Evolutionary conservation across 2,797 vertebrate genomes (phyloP).

Genomic region (Synaphobranchus kaupii): DNA sequence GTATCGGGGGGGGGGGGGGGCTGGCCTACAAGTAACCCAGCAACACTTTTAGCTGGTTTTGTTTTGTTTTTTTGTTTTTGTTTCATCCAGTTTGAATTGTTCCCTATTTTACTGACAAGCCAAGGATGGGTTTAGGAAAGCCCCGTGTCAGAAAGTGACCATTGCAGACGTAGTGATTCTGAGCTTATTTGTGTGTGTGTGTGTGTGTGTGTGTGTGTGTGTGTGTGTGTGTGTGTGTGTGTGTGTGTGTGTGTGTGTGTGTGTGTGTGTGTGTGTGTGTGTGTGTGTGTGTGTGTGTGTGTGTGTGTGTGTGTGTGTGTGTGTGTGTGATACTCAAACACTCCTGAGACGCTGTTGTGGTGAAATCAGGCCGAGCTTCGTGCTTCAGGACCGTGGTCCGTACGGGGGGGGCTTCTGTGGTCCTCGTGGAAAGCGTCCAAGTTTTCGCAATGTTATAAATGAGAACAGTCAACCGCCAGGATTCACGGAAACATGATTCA

Average conservation of each 20-base stretch:
- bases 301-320: no score
- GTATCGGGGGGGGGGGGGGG: constrained; percentile 44
- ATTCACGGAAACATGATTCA: neutral
- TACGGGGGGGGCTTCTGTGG: constrained; percentile 17
- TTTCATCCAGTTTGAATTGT: constrained; percentile 16
- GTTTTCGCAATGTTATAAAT: neutral
- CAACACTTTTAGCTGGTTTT: constrained; percentile 5
- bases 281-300: no score
- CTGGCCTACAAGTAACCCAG: neutral
- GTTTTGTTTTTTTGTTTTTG: neutral
- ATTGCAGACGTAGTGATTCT: neutral
- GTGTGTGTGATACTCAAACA: no score
- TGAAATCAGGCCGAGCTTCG: no score
- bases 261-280: no score
- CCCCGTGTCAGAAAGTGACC: neutral
- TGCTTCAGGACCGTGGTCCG: no score
- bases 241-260: no score
- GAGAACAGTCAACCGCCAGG: neutral
- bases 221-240: no score
- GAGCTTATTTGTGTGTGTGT: neutral
- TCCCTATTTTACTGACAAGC: neutral
- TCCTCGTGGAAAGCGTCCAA: neutral
- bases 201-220: no score
- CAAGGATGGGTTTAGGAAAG: neutral
- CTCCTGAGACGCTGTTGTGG: no score